These are phyloP conservation scores for Pagetopsis macropterus DNA, from an alignment of 2,797 vertebrate genomes.

Conservation along the genomic window DNA sequence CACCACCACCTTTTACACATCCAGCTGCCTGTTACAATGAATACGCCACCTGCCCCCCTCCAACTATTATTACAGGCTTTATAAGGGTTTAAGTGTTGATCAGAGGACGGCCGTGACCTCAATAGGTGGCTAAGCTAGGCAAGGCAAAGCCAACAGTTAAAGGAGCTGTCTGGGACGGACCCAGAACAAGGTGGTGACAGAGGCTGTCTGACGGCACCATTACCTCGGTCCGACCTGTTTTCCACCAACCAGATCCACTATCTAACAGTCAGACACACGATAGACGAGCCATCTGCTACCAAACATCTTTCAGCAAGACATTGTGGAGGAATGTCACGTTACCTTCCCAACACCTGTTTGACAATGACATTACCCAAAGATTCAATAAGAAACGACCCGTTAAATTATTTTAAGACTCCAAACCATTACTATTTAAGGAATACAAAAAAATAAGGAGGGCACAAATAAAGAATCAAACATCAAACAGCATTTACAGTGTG, in stretches of 20 bases:
- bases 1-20: slow-evolving; percentile 36
- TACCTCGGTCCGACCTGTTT: slow-evolving; percentile 54
- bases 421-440: slow-evolving; percentile 10
- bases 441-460: not conserved
- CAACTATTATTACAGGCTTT: slow-evolving; percentile 79
- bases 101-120: slow-evolving; percentile 70
- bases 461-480: not conserved
- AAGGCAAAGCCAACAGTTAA: slow-evolving; percentile 74
- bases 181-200: slow-evolving; percentile 78
- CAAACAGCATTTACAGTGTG: not conserved
- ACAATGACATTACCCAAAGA: slow-evolving; percentile 28
- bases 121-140: slow-evolving; percentile 64
- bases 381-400: slow-evolving; percentile 23
- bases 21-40: slow-evolving; percentile 49
- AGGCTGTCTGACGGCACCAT: slow-evolving; percentile 65
- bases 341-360: slow-evolving; percentile 63
- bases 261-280: slow-evolving; percentile 53
- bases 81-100: slow-evolving; percentile 78
- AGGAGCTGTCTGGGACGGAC: slow-evolving; percentile 70
- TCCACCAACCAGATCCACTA: slow-evolving; percentile 68
- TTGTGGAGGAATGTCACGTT: slow-evolving; percentile 47
- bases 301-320: slow-evolving; percentile 64
- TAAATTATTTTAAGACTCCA: slow-evolving; percentile 1
- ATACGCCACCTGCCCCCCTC: slow-evolving; percentile 62
- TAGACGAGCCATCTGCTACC: slow-evolving; percentile 64